These are phyloP conservation scores for Stenurella melanura DNA, from an alignment of 2,888 invertebrate genomes.

Conservation along the genomic window DNA sequence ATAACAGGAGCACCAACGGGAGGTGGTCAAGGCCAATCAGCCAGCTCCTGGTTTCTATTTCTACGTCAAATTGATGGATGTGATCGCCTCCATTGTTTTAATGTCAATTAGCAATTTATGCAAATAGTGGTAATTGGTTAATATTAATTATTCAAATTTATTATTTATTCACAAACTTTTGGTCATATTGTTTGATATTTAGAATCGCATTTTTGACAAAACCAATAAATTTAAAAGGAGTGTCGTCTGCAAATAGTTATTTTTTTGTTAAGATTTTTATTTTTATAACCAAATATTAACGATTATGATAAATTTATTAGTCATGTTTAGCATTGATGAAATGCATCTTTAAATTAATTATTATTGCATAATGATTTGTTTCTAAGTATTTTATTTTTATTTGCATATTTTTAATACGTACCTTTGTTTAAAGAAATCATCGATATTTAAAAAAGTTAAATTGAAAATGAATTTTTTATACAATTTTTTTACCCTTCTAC, in stretches of 20 bases:
- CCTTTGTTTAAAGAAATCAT: not conserved
- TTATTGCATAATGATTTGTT: too few relatives aligned
- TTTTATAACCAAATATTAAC: not conserved
- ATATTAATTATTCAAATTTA: conserved; percentile 17
- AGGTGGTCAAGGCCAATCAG: too few relatives aligned
- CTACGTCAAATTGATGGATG: not conserved
- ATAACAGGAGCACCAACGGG: too few relatives aligned
- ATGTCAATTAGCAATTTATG: conserved; percentile 6
- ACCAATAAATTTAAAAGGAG: not conserved
- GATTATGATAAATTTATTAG: conserved; percentile 9
- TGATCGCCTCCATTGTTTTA: not conserved
- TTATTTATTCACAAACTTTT: not conserved
- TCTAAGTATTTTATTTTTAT: not conserved
- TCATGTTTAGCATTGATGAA: conserved; percentile 5
- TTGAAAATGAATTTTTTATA: conserved; percentile 7
- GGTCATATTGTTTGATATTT: not conserved
- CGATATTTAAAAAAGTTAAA: not conserved
- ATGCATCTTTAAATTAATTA: conserved; percentile 14
- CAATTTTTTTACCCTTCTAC: not conserved
- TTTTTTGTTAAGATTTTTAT: not conserved
- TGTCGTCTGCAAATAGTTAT: not conserved
- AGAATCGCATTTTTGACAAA: not conserved
- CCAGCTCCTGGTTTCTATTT: too few relatives aligned
- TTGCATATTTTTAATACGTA: not conserved
- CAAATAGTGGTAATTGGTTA: not conserved